Evolutionary conservation across 2,113 vertebrate species (phyloP).

Genomic region (Ictalurus punctatus): DNA sequence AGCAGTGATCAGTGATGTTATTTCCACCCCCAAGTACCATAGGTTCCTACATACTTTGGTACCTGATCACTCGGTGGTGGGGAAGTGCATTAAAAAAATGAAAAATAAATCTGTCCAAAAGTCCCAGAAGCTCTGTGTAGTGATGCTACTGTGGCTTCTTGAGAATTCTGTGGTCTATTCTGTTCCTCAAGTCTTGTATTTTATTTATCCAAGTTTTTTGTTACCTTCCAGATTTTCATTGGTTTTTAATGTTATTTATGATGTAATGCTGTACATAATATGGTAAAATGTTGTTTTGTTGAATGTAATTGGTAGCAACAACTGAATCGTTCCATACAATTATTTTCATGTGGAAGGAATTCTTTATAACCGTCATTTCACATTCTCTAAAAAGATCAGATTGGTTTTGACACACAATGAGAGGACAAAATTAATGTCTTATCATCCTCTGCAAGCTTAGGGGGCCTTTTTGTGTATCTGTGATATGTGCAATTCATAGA

Average conservation of each 20-base stretch:
- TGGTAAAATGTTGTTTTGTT: not conserved
- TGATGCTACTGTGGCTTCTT: too few species aligned
- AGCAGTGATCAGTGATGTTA: not conserved
- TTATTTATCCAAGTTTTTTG: not conserved
- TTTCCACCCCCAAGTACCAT: not conserved
- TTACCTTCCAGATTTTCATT: not conserved
- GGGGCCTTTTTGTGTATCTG: not conserved
- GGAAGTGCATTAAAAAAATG: too few species aligned
- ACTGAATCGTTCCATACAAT: not conserved
- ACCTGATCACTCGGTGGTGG: not conserved
- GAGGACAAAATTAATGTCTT: not conserved
- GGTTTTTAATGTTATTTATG: not conserved
- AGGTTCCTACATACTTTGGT: not conserved
- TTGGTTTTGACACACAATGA: conserved; percentile 30
- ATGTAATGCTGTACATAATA: not conserved
- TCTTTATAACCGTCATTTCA: conserved; percentile 18
- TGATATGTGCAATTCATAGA: conserved; percentile 3
- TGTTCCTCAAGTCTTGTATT: not conserved
- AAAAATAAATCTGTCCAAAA: not conserved
- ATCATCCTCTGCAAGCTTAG: conserved; percentile 7
- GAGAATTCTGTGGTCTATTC: not conserved
- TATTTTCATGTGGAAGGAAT: not conserved
- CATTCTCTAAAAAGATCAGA: conserved; percentile 3
- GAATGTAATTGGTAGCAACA: not conserved
- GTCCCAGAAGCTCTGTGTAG: too few species aligned